Evolutionary conservation across 2,113 vertebrate genomes (phyloP).

Genomic region (Myiozetetes cayanensis): DNA sequence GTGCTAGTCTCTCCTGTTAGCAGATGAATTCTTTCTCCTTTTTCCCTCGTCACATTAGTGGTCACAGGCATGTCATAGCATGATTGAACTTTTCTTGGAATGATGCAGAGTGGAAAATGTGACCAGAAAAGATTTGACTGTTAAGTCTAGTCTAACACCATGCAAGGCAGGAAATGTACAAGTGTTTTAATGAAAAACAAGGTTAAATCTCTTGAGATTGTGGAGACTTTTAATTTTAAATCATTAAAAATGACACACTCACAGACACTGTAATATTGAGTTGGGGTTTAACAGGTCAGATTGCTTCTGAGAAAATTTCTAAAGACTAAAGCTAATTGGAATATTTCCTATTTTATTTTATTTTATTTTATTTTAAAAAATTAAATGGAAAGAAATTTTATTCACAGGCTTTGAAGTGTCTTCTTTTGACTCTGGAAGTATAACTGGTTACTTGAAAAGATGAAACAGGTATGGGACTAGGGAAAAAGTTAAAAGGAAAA

Average conservation of each 20-base stretch:
- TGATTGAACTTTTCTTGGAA: background rate
- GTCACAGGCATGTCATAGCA: background rate
- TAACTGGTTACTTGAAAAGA: background rate
- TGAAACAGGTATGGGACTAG: background rate
- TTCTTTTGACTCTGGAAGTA: background rate
- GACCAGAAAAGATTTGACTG: background rate
- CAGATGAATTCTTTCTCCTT: background rate
- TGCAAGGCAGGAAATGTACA: background rate
- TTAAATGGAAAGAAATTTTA: background rate
- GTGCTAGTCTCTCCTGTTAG: background rate
- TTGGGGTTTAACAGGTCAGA: background rate
- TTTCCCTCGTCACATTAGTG: background rate
- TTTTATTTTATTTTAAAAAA: background rate
- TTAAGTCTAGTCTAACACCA: background rate
- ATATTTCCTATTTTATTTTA: background rate
- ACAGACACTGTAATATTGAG: background rate
- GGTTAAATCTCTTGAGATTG: background rate
- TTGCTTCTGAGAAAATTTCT: background rate
- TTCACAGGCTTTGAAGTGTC: background rate
- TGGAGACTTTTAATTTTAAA: background rate
- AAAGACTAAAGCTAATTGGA: background rate
- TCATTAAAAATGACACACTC: background rate
- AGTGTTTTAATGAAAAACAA: background rate
- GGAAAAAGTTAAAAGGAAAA: background rate
- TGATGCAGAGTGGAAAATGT: background rate